Conservation (phyloP, 1,140 invertebrate species). For the Megathymus violae region DNA sequence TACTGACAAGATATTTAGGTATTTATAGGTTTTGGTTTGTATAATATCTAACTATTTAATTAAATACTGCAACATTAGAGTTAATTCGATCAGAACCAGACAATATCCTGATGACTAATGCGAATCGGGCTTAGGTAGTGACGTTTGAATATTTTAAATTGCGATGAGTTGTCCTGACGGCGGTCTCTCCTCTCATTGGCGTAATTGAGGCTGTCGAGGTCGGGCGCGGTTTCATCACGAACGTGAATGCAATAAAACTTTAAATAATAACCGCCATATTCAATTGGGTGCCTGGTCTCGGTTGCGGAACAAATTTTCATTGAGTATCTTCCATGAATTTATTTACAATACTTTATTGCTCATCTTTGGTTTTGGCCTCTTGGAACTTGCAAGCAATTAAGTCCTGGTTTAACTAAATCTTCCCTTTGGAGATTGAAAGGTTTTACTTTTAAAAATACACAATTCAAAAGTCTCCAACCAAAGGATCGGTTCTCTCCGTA, state of each 20-base stretch:
- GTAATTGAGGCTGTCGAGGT: constrained; percentile 68
- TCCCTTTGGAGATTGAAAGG: too few species aligned
- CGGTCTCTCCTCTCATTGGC: constrained; percentile 64
- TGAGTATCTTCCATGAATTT: neutral
- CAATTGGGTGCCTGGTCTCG: constrained; percentile 15
- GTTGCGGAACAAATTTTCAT: constrained; percentile 6
- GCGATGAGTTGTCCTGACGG: constrained; percentile 65
- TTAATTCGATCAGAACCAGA: neutral
- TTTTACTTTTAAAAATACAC: too few species aligned
- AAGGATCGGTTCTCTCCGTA: too few species aligned
- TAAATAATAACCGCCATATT: constrained; percentile 35
- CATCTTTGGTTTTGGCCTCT: too few species aligned
- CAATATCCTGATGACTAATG: constrained; percentile 15
- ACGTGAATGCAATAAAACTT: constrained; percentile 65
- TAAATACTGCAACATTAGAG: too few species aligned
- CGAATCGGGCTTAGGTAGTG: constrained; percentile 17
- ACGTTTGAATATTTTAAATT: constrained; percentile 64
- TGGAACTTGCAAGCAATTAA: too few species aligned
- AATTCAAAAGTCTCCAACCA: too few species aligned
- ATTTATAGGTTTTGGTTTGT: too few species aligned
- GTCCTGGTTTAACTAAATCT: too few species aligned
- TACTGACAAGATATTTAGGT: too few species aligned
- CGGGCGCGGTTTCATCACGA: constrained; percentile 69
- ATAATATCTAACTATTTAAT: too few species aligned
- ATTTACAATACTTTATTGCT: neutral